Base-by-base conservation (phyloP, 2,113 vertebrate genomes). In the Caranx melampygus region DNA sequence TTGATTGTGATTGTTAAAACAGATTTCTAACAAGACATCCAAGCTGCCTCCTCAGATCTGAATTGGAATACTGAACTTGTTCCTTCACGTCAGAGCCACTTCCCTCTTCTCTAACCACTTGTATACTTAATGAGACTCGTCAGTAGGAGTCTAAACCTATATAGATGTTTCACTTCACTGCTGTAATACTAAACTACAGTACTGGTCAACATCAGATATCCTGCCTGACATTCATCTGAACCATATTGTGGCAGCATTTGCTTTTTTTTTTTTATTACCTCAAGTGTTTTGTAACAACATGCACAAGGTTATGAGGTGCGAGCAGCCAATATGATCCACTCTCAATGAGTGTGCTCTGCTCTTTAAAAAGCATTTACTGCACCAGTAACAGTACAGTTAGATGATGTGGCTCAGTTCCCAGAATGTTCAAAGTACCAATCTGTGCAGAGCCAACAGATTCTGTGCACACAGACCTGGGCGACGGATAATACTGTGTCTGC, bases 301-400 rank as follows among this genome's bases (percentile, higher is more conserved):
- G 35, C 51, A 42, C 4, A 34, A 78, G 57, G 61, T 63, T 51
- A 40, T 59, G 47, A 60, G n/a, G 16, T 60, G 45, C 20, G 1
- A 21, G 52, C 57, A 40, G 54, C 47, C 60, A 66, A 47, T 45
- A 40, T 15, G 34, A 77, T 58, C 49, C 37, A 15, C 70, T 71
- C 69, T 31, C 20, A 35, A 40, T 20, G 15, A 72, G 64, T 44
- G 3, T 2, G 58, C 58, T 33, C 55, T 54, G 52, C 33, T 71
- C 21, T 81, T 77, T 69, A 57, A 26, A 68, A 63, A 80, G 42
- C 49, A 47, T 80, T 80, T 54, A 60, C 35, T 72, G 35, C 60
- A 61, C 42, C 42, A 45, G 57, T 21, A 31, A 40, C 54, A 66
- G 42, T 33, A 7, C 10, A 55, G 61, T 13, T 55, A 21, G 33